Evolutionary conservation across 2,797 vertebrate species (phyloP).

Genomic region (Ptychobarbus kaznakovi): DNA sequence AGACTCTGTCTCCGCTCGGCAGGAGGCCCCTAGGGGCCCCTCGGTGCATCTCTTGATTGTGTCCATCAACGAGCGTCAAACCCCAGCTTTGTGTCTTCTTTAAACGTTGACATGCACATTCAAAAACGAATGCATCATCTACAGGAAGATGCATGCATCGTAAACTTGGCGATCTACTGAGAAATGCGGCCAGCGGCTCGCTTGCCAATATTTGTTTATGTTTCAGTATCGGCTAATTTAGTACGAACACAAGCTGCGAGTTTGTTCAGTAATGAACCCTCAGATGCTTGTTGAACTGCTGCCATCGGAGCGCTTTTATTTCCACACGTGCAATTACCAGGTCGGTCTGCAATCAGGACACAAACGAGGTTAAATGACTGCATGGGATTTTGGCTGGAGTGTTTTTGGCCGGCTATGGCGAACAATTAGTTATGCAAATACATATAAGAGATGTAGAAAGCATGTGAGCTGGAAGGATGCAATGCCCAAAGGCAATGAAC

Average conservation of each 20-base stretch:
- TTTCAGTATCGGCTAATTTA: slow-evolving; percentile 61
- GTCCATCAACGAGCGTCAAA: slow-evolving; percentile 62
- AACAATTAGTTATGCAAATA: slow-evolving; percentile 64
- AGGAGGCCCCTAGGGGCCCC: slow-evolving; percentile 60
- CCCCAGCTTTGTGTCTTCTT: slow-evolving; percentile 70
- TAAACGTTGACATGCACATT: slow-evolving; percentile 60
- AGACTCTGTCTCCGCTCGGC: slow-evolving; percentile 59
- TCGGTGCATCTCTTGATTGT: slow-evolving; percentile 70
- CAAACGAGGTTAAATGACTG: slow-evolving; percentile 65
- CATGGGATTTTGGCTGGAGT: slow-evolving; percentile 59
- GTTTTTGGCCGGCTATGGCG: slow-evolving; percentile 40
- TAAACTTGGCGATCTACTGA: background rate
- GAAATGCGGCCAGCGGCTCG: background rate
- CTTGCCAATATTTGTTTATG: slow-evolving; percentile 70
- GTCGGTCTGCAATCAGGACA: slow-evolving; percentile 36
- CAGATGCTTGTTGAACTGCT: slow-evolving; percentile 66
- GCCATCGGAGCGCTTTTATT: slow-evolving; percentile 69
- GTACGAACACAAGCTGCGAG: slow-evolving; percentile 63
- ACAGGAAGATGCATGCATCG: slow-evolving; percentile 14
- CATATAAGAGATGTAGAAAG: slow-evolving; percentile 43
- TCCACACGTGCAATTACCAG: slow-evolving; percentile 68
- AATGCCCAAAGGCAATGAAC: slow-evolving; percentile 3
- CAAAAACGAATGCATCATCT: background rate
- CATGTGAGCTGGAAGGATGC: slow-evolving; percentile 28
- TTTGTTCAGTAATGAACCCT: slow-evolving; percentile 47